Conservation (phyloP, 2,888 invertebrate genomes). For the Yponomeuta plumbellus region DNA sequence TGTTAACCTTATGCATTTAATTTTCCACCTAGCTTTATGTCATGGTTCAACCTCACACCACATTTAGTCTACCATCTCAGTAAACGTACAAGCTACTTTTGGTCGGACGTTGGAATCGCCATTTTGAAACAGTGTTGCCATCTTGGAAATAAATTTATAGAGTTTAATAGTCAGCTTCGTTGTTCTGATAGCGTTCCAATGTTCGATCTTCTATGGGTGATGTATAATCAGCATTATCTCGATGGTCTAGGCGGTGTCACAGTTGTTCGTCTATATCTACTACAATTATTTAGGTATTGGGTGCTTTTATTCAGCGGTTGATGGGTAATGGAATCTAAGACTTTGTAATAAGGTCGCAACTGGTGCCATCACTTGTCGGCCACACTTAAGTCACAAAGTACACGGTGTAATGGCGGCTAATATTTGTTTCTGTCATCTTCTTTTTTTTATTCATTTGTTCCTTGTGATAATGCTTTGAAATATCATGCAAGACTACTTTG, state of each 20-base stretch:
- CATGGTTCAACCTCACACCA: slow-evolving; percentile 62
- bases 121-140: background rate
- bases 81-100: background rate
- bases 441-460: slow-evolving; percentile 23
- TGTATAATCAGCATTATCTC: slow-evolving; percentile 27
- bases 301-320: slow-evolving; percentile 22
- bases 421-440: slow-evolving; percentile 64
- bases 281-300: slow-evolving; percentile 52
- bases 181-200: background rate
- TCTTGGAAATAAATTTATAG: slow-evolving; percentile 17
- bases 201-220: slow-evolving; percentile 33
- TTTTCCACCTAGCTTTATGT: slow-evolving; percentile 45
- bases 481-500: background rate
- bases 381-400: slow-evolving; percentile 53
- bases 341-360: background rate
- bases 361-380: background rate
- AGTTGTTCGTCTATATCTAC: slow-evolving; percentile 5
- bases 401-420: slow-evolving; percentile 72
- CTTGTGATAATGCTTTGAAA: background rate
- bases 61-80: slow-evolving; percentile 39
- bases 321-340: background rate
- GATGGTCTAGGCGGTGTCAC: slow-evolving; percentile 18
- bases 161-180: background rate
- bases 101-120: background rate
- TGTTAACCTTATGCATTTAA: slow-evolving; percentile 16